Evolutionary conservation across 2,797 vertebrate species (phyloP).

Genomic region (Danio jaintianensis): DNA sequence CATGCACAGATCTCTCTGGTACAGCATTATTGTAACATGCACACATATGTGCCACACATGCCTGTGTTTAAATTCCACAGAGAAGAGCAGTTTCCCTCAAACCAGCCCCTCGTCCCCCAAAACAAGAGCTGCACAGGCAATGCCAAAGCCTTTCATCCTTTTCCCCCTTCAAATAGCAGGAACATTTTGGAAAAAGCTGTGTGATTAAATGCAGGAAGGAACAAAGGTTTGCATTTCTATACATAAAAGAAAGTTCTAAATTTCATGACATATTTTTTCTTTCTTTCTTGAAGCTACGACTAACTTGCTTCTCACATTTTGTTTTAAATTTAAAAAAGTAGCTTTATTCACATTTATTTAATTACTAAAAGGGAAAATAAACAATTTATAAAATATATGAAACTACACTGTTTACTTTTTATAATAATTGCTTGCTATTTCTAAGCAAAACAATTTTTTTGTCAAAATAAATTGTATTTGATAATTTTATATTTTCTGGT

Average conservation of each 20-base stretch:
- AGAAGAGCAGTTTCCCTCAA: conserved; percentile 33
- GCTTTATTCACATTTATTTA: too few species aligned
- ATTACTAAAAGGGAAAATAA: too few species aligned
- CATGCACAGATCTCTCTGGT: conserved; percentile 4
- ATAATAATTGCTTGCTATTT: too few species aligned
- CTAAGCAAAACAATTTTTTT: too few species aligned
- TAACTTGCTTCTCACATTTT: background rate
- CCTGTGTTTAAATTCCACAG: conserved; percentile 60
- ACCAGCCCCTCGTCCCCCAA: conserved; percentile 3
- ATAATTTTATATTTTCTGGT: too few species aligned
- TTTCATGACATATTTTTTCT: background rate
- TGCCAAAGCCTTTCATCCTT: conserved; percentile 29
- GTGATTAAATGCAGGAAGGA: background rate
- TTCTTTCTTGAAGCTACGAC: background rate
- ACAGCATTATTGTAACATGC: background rate
- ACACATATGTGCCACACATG: conserved; percentile 66
- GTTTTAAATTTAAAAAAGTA: too few species aligned
- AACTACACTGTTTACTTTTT: too few species aligned
- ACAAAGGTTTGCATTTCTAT: background rate
- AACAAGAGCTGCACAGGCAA: background rate
- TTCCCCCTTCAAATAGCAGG: background rate
- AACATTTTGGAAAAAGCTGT: background rate
- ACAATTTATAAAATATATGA: too few species aligned
- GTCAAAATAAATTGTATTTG: too few species aligned
- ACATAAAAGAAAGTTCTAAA: background rate